These are phyloP conservation scores for Aleiodes sp. DNA, from an alignment of 1,140 invertebrate species.

Conservation along the genomic window DNA sequence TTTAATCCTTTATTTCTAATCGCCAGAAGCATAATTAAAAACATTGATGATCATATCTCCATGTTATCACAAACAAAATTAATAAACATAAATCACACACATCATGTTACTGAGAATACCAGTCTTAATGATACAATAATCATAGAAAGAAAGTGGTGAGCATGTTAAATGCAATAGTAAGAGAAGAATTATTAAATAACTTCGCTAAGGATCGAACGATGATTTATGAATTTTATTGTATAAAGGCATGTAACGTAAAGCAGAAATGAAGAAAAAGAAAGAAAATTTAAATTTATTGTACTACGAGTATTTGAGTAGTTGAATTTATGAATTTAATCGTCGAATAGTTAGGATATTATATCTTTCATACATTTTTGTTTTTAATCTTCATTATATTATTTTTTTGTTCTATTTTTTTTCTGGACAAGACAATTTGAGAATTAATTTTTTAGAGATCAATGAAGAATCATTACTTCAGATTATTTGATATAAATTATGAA, in stretches of 20 bases:
- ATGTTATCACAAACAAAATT: no score
- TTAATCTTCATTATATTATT: slow-evolving; percentile 26
- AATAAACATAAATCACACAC: not conserved
- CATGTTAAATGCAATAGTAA: not conserved
- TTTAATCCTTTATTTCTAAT: not conserved
- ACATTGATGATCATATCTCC: slow-evolving; percentile 9
- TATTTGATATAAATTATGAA: slow-evolving; percentile 48
- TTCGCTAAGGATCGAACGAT: not conserved
- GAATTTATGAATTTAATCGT: slow-evolving; percentile 37
- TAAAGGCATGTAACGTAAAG: slow-evolving; percentile 28
- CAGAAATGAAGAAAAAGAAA: no score
- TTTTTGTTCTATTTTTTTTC: not conserved
- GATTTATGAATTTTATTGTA: slow-evolving; percentile 27
- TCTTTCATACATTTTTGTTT: slow-evolving; percentile 19
- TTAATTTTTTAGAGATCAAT: not conserved
- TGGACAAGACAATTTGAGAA: not conserved
- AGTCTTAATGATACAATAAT: slow-evolving; percentile 3
- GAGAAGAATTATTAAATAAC: not conserved
- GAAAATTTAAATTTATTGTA: slow-evolving; percentile 23
- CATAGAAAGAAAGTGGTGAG: not conserved
- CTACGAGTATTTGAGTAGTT: slow-evolving; percentile 27
- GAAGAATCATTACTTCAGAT: slow-evolving; percentile 45
- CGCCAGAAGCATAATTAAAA: not conserved
- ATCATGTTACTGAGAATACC: not conserved
- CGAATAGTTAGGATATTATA: slow-evolving; percentile 20